Conservation (phyloP, 2,113 vertebrate species). For the Syngnathus scovelli region DNA sequence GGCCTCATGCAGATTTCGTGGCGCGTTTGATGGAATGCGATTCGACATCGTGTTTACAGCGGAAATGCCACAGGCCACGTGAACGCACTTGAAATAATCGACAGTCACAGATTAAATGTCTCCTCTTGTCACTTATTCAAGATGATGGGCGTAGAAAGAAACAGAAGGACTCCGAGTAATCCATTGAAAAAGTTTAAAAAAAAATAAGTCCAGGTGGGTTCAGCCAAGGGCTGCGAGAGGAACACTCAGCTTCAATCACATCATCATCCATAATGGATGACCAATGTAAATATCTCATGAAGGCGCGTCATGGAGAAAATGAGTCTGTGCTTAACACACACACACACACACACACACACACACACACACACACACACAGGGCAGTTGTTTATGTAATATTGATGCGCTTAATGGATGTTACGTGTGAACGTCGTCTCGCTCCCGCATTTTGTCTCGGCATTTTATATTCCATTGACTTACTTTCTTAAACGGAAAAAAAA, state of each 20-base stretch:
- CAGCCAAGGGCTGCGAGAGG: conserved; percentile 64
- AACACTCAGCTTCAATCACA: conserved; percentile 77
- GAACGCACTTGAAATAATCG: not conserved
- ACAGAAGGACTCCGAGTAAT: too few relatives aligned
- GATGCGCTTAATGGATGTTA: conserved; percentile 57
- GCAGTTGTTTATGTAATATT: conserved; percentile 53
- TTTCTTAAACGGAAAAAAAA: not conserved
- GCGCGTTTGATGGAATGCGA: not conserved
- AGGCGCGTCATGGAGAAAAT: conserved; percentile 70
- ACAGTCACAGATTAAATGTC: not conserved
- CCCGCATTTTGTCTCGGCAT: conserved; percentile 18
- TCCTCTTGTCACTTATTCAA: too few relatives aligned
- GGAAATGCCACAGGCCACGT: not conserved
- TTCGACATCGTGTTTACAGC: not conserved
- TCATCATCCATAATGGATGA: conserved; percentile 72
- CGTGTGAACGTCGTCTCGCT: conserved; percentile 37
- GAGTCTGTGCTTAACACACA: conserved; percentile 37
- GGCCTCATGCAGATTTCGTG: not conserved
- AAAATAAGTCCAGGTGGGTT: conserved; percentile 38
- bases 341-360: not conserved
- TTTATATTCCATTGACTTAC: not conserved
- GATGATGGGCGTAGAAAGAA: not conserved
- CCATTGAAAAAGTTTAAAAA: not conserved
- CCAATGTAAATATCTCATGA: conserved; percentile 71
- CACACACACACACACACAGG: conserved; percentile 18